Percentiles rank a stretch among this genome's conserved stretches.
Conservation (phyloP, 2,888 invertebrate species). For the Netelia melanura region DNA sequence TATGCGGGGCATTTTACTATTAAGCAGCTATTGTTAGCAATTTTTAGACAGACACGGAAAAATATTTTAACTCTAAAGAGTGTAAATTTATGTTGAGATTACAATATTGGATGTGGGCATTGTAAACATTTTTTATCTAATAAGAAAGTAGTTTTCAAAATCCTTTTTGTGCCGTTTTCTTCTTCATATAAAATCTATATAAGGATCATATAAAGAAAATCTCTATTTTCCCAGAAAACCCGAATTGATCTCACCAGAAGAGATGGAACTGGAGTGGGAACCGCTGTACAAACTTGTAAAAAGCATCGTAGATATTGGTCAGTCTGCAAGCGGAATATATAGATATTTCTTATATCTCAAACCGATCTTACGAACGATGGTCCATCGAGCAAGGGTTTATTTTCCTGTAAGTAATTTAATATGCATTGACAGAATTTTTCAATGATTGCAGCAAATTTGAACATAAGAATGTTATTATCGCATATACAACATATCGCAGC, state of each 20-base stretch:
- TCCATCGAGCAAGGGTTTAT: slow-evolving; percentile 77
- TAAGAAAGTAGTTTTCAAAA: neutral
- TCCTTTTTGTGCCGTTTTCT: neutral
- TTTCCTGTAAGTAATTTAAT: slow-evolving; percentile 85
- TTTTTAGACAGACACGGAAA: too few species aligned
- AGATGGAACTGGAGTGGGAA: slow-evolving; percentile 93
- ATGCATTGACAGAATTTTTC: neutral
- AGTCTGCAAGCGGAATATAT: slow-evolving; percentile 87
- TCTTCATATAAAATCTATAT: neutral
- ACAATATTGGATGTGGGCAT: too few species aligned
- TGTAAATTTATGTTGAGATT: too few species aligned
- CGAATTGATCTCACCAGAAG: slow-evolving; percentile 91
- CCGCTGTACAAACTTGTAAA: slow-evolving; percentile 89
- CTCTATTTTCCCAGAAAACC: slow-evolving; percentile 88
- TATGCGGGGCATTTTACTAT: neutral
- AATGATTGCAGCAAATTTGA: neutral
- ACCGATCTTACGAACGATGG: slow-evolving; percentile 74
- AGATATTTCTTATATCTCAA: slow-evolving; percentile 78
- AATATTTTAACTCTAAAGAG: too few species aligned
- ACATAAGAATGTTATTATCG: neutral
- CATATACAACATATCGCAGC: neutral
- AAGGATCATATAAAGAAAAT: slow-evolving; percentile 6
- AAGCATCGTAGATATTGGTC: slow-evolving; percentile 87
- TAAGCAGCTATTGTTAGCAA: too few species aligned
- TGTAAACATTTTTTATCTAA: neutral